A percentile compares a stretch with the other conserved stretches of the same genome.
Conservation (phyloP, 2,888 invertebrate species). For the Sphaeridia pumilis region DNA sequence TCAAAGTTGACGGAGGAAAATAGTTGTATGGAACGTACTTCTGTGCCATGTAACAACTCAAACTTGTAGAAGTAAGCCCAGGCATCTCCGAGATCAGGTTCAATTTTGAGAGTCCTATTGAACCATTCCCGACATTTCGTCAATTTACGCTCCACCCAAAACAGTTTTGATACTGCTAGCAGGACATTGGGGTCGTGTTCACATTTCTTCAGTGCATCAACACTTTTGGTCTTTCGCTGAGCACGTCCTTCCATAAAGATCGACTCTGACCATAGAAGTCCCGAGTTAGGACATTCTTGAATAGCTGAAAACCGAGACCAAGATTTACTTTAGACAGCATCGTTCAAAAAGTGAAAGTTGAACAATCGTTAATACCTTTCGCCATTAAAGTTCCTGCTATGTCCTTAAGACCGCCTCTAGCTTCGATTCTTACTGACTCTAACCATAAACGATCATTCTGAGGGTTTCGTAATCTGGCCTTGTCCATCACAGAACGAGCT, state of each 20-base stretch:
- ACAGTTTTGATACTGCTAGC: slow-evolving; percentile 87
- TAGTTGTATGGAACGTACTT: too few relatives aligned
- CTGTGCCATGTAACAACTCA: slow-evolving; percentile 80
- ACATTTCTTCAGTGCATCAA: slow-evolving; percentile 94
- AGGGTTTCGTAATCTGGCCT: slow-evolving; percentile 83
- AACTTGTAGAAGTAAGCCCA: slow-evolving; percentile 98
- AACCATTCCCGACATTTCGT: slow-evolving; percentile 97
- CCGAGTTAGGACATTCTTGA: slow-evolving; percentile 58
- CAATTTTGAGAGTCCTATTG: slow-evolving; percentile 89
- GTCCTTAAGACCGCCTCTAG: slow-evolving; percentile 59
- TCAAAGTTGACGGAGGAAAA: too few relatives aligned
- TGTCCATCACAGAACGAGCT: slow-evolving; percentile 90
- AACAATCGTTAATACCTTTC: too few relatives aligned
- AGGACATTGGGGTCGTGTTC: slow-evolving; percentile 96
- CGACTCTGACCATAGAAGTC: slow-evolving; percentile 93
- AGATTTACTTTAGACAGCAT: too few relatives aligned
- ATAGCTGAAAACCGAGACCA: slow-evolving; percentile 40
- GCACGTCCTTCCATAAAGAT: slow-evolving; percentile 95
- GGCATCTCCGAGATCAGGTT: slow-evolving; percentile 93
- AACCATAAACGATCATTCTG: slow-evolving; percentile 80
- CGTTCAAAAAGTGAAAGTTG: too few relatives aligned
- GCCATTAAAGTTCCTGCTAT: slow-evolving; percentile 89
- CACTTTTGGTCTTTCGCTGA: slow-evolving; percentile 90
- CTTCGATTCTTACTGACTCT: slow-evolving; percentile 82
- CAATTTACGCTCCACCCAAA: slow-evolving; percentile 91